A percentile compares a stretch with the other conserved stretches of the same genome.
These are phyloP conservation scores for Tachysurus fulvidraco DNA, from an alignment of 2,113 vertebrate genomes.

Conservation along the genomic window DNA sequence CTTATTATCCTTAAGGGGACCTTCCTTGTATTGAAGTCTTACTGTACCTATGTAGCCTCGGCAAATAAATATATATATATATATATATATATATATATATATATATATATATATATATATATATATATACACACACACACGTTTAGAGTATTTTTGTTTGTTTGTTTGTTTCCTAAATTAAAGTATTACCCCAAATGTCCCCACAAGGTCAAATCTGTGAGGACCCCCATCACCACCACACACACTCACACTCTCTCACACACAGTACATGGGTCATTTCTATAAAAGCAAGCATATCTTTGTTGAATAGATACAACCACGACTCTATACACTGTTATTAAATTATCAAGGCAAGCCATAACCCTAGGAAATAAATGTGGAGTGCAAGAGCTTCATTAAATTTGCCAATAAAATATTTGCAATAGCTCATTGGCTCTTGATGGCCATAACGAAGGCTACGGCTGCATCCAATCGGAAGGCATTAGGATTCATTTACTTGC, in stretches of 20 bases:
- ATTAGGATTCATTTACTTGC: conserved; percentile 78
- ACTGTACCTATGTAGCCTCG: neutral
- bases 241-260: neutral
- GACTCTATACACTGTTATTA: conserved; percentile 21
- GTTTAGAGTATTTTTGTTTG: no score
- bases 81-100: no score
- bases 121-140: no score
- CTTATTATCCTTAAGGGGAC: neutral
- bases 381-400: conserved; percentile 75
- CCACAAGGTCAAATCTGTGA: neutral
- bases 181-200: neutral
- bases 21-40: neutral
- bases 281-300: conserved; percentile 22
- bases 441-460: conserved; percentile 73
- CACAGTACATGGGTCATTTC: conserved; percentile 15
- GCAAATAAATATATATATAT: neutral
- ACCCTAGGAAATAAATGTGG: conserved; percentile 56
- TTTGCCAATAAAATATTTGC: conserved; percentile 76
- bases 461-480: conserved; percentile 70
- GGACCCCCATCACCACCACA: neutral
- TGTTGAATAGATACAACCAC: conserved; percentile 27
- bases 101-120: no score
- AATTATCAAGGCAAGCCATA: conserved; percentile 36
- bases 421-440: conserved; percentile 77
- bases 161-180: neutral